A percentile compares a stretch with the other conserved stretches of the same genome.
These are phyloP conservation scores for Sakesphorus luctuosus DNA, from an alignment of 2,113 vertebrate genomes.

Conservation along the genomic window DNA sequence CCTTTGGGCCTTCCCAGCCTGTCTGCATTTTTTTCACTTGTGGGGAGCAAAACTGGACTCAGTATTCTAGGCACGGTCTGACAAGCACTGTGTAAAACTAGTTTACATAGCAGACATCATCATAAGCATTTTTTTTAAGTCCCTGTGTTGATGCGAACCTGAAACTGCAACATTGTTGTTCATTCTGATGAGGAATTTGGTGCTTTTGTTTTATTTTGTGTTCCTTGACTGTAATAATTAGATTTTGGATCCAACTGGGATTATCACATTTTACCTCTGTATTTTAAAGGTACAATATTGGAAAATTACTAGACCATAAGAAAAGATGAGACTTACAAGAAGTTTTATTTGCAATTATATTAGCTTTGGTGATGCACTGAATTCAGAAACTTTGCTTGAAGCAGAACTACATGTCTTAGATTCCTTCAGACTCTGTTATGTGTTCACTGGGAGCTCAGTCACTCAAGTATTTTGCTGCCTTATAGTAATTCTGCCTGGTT, in stretches of 20 bases:
- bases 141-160: neutral
- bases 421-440: neutral
- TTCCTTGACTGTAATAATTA: slow-evolving; percentile 45
- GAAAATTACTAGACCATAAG: slow-evolving; percentile 27
- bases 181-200: neutral
- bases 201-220: neutral
- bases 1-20: neutral
- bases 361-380: slow-evolving; percentile 1
- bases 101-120: neutral
- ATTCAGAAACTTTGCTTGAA: slow-evolving; percentile 38
- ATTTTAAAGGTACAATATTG: neutral
- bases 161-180: neutral
- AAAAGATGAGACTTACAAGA: slow-evolving; percentile 20
- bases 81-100: neutral
- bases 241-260: neutral
- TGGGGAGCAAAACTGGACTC: neutral
- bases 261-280: slow-evolving; percentile 18
- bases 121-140: neutral
- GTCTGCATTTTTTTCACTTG: neutral
- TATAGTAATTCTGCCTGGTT: neutral
- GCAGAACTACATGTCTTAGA: neutral
- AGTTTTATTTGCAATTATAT: slow-evolving; percentile 23
- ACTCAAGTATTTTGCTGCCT: neutral
- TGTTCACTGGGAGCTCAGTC: slow-evolving; percentile 15
- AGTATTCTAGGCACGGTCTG: neutral